Conservation (phyloP, 2,113 vertebrate genomes). For the Sander lucioperca region DNA sequence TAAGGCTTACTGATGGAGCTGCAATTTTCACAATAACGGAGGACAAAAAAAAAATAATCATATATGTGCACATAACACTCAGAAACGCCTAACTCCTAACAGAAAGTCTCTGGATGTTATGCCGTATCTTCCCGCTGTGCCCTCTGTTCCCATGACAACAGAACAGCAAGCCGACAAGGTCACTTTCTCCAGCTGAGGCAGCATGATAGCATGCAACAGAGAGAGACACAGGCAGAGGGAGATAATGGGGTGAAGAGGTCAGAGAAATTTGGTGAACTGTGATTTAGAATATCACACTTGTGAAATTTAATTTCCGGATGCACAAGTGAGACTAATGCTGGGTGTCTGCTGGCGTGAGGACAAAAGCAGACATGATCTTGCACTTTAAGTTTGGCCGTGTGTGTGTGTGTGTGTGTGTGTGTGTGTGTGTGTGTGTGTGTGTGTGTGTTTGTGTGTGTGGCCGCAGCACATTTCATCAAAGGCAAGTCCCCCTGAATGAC, state of each 20-base stretch:
- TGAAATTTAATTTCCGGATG: conserved; percentile 61
- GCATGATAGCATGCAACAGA: conserved; percentile 20
- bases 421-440: conserved; percentile 8
- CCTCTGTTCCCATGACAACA: conserved; percentile 82
- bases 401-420: conserved; percentile 2
- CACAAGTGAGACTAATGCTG: conserved; percentile 34
- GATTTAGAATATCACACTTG: conserved; percentile 23
- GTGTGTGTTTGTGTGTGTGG: neutral
- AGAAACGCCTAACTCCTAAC: neutral
- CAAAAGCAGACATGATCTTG: conserved; percentile 23
- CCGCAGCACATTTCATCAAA: conserved; percentile 6
- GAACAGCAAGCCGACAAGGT: conserved; percentile 71
- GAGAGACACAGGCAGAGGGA: conserved; percentile 14
- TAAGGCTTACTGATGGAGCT: neutral
- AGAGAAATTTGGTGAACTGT: conserved; percentile 11
- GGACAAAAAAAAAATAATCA: neutral
- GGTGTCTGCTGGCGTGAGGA: conserved; percentile 18
- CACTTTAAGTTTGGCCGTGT: conserved; percentile 4
- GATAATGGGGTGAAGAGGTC: conserved; percentile 35
- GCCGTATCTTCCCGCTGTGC: conserved; percentile 40
- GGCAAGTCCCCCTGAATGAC: conserved; percentile 17
- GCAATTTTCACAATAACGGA: neutral
- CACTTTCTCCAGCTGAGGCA: conserved; percentile 69
- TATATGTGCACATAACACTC: neutral
- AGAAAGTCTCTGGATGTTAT: conserved; percentile 17